Conservation (phyloP, 2,113 vertebrate genomes). For the Thunnus thynnus region DNA sequence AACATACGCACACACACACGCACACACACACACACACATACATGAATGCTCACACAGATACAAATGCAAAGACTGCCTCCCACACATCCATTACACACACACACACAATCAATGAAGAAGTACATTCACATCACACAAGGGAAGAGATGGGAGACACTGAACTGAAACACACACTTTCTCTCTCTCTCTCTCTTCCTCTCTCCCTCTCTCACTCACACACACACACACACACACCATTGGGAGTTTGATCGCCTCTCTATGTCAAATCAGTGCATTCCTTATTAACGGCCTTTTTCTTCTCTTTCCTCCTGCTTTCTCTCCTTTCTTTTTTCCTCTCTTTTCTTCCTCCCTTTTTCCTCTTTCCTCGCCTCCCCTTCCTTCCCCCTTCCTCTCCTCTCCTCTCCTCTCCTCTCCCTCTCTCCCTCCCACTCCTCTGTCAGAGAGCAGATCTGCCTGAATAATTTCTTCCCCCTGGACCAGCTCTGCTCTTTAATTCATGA, state of each 20-base stretch:
- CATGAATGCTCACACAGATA: not conserved
- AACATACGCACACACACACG: constrained; percentile 20
- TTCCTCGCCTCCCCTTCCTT: not conserved
- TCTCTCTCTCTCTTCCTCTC: too few species aligned
- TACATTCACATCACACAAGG: not conserved
- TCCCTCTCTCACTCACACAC: constrained; percentile 12
- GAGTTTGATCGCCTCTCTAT: constrained; percentile 68
- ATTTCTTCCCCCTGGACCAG: constrained; percentile 82
- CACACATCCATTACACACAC: too few species aligned
- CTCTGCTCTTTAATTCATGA: constrained; percentile 83
- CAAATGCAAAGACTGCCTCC: not conserved
- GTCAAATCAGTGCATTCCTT: constrained; percentile 76
- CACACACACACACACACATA: not conserved
- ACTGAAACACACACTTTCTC: constrained; percentile 5
- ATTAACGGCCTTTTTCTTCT: constrained; percentile 71
- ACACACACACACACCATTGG: constrained; percentile 46
- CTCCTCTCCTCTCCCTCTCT: constrained; percentile 43
- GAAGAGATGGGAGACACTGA: not conserved
- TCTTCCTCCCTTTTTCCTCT: not conserved
- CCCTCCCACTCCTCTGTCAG: constrained; percentile 77
- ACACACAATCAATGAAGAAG: constrained; percentile 46
- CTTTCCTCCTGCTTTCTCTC: constrained; percentile 46
- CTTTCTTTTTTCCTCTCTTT: constrained; percentile 4
- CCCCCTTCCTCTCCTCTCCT: constrained; percentile 1
- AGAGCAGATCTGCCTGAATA: constrained; percentile 83